Base-by-base conservation (phyloP, 1,140 invertebrate species). In the Drosophila orena region DNA sequence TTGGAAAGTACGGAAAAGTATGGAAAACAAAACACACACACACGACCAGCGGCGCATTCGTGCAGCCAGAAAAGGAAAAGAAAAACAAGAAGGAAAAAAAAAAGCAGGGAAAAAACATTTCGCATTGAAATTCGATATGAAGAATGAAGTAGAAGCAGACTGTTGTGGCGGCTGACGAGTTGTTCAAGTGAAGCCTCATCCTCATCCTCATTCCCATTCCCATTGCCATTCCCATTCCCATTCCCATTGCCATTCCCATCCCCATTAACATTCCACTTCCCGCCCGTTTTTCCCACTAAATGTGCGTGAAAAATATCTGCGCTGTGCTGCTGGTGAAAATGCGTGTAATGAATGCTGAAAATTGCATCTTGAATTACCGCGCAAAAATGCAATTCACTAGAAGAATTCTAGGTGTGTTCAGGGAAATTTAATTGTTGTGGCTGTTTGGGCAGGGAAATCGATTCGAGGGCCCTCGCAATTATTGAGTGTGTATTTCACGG, bases 71-170 rank as follows among this genome's bases (percentile, higher is more conserved):
- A 10, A 30, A 30, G 7, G 30, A 30, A 8, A 30, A 30, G 30
- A 30, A 30, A 30, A 30, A 30, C 30, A 30, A 30, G 7, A 27
- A 27, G 1, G 0, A 8, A 30, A 30, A 30, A 27, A 30, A 30
- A 30, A 30, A 30, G 30, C 30, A 30, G 30, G 30, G 30, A 30
- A 38, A 52, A 62, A 46, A 38, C 76, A 70, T 79, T 88, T 91
- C 65, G 76, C 79, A 81, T 74, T 83, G 86, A 90, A 90, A 90
- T 90, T 60, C 59, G 77, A 90, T 91, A 90, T 83, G 76, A 76
- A 86, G 86, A 86, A 80, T 74, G 65, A 84, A 90, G 79, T 59
- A 73, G 81, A 85, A 69, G 61, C 55, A 47, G 52, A 24, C 24
- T 54, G 61, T 50, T 59, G 43, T 61, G 44, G 43, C 57, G 22